Conservation (phyloP, 2,888 invertebrate genomes). For the Philonicus albiceps region DNA sequence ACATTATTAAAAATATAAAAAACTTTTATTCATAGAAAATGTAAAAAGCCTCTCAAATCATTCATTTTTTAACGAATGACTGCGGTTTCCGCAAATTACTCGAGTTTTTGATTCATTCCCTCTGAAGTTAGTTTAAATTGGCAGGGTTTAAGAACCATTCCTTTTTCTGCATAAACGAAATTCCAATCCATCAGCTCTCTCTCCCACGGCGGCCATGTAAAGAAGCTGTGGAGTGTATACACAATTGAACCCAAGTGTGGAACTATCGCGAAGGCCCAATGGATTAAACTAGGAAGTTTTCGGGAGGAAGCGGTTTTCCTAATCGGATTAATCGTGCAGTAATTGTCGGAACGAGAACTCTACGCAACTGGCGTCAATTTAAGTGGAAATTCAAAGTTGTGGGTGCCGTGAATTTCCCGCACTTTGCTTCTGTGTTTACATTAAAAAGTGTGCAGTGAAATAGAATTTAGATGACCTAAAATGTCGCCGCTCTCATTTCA, state of each 20-base stretch:
- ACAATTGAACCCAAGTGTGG: conserved; percentile 31
- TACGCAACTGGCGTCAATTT: not conserved
- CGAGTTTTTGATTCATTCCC: not conserved
- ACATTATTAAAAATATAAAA: no score
- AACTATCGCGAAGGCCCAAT: conserved; percentile 17
- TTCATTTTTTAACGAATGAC: not conserved
- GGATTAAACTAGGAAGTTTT: not conserved
- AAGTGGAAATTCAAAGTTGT: not conserved
- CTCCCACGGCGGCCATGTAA: conserved; percentile 24
- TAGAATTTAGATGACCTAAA: conserved; percentile 51
- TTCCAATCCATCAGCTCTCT: not conserved
- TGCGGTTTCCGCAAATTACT: not conserved
- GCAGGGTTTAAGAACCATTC: not conserved
- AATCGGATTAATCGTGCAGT: not conserved
- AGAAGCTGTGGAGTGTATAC: conserved; percentile 18
- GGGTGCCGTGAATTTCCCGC: not conserved
- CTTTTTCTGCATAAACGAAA: conserved; percentile 23
- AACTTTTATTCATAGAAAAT: no score
- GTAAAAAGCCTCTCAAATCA: no score
- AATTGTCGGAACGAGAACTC: not conserved
- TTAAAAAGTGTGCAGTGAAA: conserved; percentile 39
- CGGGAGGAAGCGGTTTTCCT: not conserved
- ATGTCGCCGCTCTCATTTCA: conserved; percentile 51
- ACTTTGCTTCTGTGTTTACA: conserved; percentile 35
- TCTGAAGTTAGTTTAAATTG: conserved; percentile 2